A percentile compares a stretch with the other conserved stretches of the same genome.
phyloP scores from a whole-genome alignment of 2,888 invertebrate species.

The Acronicta alni region DNA sequence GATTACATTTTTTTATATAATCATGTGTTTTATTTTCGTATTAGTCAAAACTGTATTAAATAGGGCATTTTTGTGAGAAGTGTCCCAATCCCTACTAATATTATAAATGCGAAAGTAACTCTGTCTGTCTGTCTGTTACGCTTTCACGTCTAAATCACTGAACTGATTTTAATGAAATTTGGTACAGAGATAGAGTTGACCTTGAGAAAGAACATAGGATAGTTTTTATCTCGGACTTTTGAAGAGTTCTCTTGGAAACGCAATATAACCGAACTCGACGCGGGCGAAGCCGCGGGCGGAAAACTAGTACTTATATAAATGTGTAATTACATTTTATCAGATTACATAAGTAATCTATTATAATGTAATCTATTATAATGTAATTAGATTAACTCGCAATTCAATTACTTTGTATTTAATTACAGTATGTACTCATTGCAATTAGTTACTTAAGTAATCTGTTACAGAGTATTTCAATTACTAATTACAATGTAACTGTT shows the following conservation, averaged over 20 bases:
- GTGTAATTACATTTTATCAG: conserved; percentile 9
- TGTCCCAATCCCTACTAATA: too few relatives aligned
- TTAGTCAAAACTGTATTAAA: conserved; percentile 1
- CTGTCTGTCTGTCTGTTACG: too few relatives aligned
- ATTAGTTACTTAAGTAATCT: conserved; percentile 18
- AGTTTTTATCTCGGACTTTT: too few relatives aligned
- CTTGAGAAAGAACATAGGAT: too few relatives aligned
- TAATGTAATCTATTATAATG: conserved; percentile 7
- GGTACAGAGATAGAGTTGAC: too few relatives aligned
- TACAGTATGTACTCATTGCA: conserved; percentile 16
- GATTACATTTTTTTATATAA: conserved; percentile 7
- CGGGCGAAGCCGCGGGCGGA: too few relatives aligned
- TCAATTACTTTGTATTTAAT: conserved; percentile 20
- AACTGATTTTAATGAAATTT: too few relatives aligned
- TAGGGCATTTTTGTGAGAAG: conserved; percentile 2
- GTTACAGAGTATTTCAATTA: conserved; percentile 15
- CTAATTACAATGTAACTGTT: neutral
- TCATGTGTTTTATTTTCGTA: conserved; percentile 12
- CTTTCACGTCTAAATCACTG: too few relatives aligned
- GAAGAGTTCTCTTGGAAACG: too few relatives aligned
- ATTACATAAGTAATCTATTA: conserved; percentile 6
- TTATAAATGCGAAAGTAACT: too few relatives aligned
- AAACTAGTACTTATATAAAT: conserved; percentile 7
- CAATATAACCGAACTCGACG: too few relatives aligned
- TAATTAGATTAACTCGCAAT: conserved; percentile 16